These are phyloP conservation scores for Rhopalosiphum maidis DNA, from an alignment of 1,140 invertebrate species.

Conservation along the genomic window DNA sequence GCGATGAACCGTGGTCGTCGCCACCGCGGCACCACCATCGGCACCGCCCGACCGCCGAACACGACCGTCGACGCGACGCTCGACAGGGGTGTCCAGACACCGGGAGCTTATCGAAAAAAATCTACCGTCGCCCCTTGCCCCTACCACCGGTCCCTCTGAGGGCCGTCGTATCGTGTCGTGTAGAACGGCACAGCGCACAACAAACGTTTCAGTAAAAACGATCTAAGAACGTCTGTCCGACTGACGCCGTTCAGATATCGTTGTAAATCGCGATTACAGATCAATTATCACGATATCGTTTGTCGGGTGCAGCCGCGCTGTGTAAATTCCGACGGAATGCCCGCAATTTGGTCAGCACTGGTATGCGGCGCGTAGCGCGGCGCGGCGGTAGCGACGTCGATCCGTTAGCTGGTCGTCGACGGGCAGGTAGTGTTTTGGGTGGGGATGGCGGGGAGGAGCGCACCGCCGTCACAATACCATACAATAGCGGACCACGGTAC, in stretches of 20 bases:
- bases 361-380: conserved; percentile 28
- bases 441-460: no score
- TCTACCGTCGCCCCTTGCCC: background rate
- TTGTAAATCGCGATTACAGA: background rate
- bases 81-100: background rate
- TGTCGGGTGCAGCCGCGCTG: background rate
- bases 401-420: background rate
- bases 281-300: background rate
- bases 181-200: background rate
- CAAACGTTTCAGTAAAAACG: background rate
- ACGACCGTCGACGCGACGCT: background rate
- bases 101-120: background rate
- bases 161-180: no score
- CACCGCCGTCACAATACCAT: no score
- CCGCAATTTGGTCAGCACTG: background rate
- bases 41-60: background rate
- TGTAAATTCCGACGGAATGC: background rate
- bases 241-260: background rate
- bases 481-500: background rate
- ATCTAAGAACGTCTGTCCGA: background rate
- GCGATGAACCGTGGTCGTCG: background rate
- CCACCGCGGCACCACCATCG: background rate
- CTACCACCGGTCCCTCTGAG: no score
- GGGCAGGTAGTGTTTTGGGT: no score
- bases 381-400: background rate